Evolutionary conservation across 2,888 invertebrate genomes (phyloP), one percentile per base, ranked within the genome.

Genomic region (Urechis unicinctus): DNA sequence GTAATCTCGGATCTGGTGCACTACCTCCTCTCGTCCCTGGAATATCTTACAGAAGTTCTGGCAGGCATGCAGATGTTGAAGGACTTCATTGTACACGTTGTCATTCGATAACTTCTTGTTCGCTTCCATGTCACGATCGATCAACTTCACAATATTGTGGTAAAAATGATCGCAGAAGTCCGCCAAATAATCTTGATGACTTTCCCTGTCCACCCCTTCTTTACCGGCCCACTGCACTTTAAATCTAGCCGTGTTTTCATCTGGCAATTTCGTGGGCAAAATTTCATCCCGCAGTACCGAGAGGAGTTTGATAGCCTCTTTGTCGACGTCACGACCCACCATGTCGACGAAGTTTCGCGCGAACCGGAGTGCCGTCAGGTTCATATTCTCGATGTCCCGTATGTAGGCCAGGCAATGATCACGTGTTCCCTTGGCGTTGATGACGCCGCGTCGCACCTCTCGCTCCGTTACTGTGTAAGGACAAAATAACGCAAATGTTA

Each of bases 221-320:
- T 95, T 84, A 0, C 95, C 95, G 46, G 92, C 91, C 97, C 97
- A 97, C 74, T 96, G 95, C 0, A 97, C 91, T 0, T 90, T 91
- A 70, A 74, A 77, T 29, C 69, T 17, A 53, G 26, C 43, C 28
- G 55, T 42, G 52, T 58, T 43, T 50, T 47, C 52, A 47, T 50
- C 48, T 26, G 67, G 60, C 54, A 74, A 62, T 53, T 69, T 66
- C 3, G 47, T 53, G 0, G 48, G 49, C 5, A 50, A 47, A 21
- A 5, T 46, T 25, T 47, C 46, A 47, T 53, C 47, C 60, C 97
- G 82, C 4, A 97, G 72, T 36, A 91, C 90, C 5, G 88, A 89
- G 42, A 97, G 75, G 6, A 96, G 81, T 72, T 90, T 90, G 0
- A 90, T 87, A 0, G 97, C 92, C 76, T 97, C 97, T 0, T 88